Percentiles rank a stretch among this genome's conserved stretches.
These are phyloP conservation scores for Ispidina lecontei DNA, from an alignment of 2,797 vertebrate species.

Conservation along the genomic window DNA sequence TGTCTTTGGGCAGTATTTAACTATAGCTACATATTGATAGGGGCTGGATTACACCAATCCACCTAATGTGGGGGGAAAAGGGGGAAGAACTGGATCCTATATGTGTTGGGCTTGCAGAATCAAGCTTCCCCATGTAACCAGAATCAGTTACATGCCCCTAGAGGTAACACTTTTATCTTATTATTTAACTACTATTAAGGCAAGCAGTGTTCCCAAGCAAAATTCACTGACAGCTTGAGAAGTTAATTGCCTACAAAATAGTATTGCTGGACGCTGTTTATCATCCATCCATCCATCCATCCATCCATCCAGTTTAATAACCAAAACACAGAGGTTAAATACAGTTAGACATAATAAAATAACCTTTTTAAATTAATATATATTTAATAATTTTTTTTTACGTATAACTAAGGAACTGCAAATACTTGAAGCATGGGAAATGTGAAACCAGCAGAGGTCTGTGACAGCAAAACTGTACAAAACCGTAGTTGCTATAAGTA, in stretches of 20 bases:
- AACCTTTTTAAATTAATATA: not conserved
- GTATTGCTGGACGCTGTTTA: not conserved
- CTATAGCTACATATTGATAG: not conserved
- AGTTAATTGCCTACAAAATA: not conserved
- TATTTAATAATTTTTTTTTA: not conserved
- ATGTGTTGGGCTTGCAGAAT: not conserved
- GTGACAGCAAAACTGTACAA: not conserved
- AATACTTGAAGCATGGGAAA: not conserved
- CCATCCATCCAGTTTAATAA: no score
- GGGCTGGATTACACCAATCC: not conserved
- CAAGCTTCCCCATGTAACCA: not conserved
- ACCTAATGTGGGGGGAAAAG: not conserved
- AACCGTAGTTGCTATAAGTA: not conserved
- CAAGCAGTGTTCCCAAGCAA: not conserved
- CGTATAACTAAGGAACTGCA: not conserved
- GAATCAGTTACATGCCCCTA: not conserved
- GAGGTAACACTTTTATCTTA: not conserved
- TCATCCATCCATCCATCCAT: not conserved
- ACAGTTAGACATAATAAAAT: not conserved
- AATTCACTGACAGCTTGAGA: not conserved
- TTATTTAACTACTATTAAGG: not conserved
- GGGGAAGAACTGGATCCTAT: not conserved
- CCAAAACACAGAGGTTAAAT: not conserved
- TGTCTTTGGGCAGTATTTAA: not conserved
- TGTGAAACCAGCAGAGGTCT: not conserved